Evolutionary conservation across 2,113 vertebrate species (phyloP), one percentile per base, ranked within the genome.

Genomic region (Mionectes macconnelli): DNA sequence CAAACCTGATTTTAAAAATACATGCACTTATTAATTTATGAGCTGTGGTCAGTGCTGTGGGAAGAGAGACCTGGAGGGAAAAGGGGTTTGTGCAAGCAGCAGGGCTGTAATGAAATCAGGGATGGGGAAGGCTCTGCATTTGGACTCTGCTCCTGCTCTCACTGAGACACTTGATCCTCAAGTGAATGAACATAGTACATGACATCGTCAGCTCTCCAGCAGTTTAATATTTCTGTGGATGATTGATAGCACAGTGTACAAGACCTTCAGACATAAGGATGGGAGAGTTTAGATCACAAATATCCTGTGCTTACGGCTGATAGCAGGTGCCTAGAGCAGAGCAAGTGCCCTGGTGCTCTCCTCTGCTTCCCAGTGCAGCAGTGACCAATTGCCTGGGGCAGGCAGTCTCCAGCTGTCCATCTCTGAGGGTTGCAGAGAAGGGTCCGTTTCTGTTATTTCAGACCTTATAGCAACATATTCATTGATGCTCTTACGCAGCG

Each of bases 11-110:
- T 79, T 95, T 44, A 57, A 94, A 94, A 91, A 85, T 77, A 81
- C 82, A 50, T n/a, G 31, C 57, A 40, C 64, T 95, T 86, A 93
- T 22, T 96, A 93, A 97, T 96, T 94, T 91, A 90, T 96, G 75
- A 92, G 69, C 87, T 88, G 80, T 90, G 96, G 90, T 95, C 93
- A 93, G 60, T 79, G 69, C 73, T 84, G 88, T 70, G 80, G 88
- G 92, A 92, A 95, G 68, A 72, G 59, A 77, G 85, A 96, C 30
- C 69, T 81, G 91, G 42, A 87, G 80, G 73, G 70, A 80, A 87
- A 93, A 78, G 69, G 42, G 37, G 17, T 49, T 56, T 89, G 56
- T 84, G 83, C 49, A 76, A 2, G 8, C 2, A 22, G 60, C 47
- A 53, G 47, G 84, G 56, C 35, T 0, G 0, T 94, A 96, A 95